Percentiles rank a stretch among this genome's conserved stretches.
phyloP scores from a whole-genome alignment of 2,113 vertebrate genomes.

The Pachycephala philippinensis region DNA sequence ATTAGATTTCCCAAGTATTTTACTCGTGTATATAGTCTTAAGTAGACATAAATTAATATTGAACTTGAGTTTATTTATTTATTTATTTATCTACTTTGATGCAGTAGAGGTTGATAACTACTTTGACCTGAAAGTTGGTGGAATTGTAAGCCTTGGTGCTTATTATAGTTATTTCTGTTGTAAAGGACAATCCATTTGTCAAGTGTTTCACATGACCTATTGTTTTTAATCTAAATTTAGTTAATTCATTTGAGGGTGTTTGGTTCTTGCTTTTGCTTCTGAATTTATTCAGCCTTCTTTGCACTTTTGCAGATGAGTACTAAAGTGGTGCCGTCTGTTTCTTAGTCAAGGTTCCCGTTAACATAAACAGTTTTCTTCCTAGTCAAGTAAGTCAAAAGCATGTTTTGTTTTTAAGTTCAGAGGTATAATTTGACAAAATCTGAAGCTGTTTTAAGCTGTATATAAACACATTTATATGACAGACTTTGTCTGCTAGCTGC shows the following conservation, averaged over 20 bases:
- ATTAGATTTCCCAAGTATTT: neutral
- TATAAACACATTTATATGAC: neutral
- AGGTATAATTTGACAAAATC: neutral
- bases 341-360: neutral
- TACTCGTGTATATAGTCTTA: neutral
- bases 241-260: neutral
- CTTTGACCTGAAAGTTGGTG: neutral
- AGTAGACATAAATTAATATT: neutral
- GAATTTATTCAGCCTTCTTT: neutral
- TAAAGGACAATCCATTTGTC: neutral
- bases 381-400: neutral
- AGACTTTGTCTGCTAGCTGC: neutral
- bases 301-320: neutral
- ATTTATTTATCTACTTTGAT: neutral
- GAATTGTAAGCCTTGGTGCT: neutral
- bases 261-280: neutral
- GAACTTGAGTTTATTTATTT: neutral
- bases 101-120: neutral
- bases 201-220: neutral
- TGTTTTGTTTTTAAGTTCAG: neutral
- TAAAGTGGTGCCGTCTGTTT: neutral
- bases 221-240: neutral
- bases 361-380: neutral
- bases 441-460: neutral
- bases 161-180: neutral